Evolutionary conservation across 2,797 vertebrate species (phyloP).

Genomic region (Labroides dimidiatus): DNA sequence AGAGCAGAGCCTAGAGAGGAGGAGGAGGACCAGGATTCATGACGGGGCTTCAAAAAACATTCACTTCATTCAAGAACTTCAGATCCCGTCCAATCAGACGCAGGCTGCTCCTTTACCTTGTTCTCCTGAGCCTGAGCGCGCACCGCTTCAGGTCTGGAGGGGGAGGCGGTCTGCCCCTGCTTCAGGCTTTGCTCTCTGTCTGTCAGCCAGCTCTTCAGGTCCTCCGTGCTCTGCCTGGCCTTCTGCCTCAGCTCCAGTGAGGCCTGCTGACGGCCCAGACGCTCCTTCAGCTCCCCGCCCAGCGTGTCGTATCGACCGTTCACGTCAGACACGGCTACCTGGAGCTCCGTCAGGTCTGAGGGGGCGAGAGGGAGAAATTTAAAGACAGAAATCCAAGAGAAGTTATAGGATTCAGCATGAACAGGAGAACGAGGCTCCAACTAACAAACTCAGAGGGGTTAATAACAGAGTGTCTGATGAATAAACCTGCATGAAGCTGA

Average conservation of each 20-base stretch:
- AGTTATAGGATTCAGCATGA: not conserved
- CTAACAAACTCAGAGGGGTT: too few relatives aligned
- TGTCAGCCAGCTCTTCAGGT: constrained; percentile 89
- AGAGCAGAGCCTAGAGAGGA: constrained; percentile 87
- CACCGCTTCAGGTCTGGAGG: constrained; percentile 89
- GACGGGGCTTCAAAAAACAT: not conserved
- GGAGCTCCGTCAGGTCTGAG: constrained; percentile 95
- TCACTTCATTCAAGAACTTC: not conserved
- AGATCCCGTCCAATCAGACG: too few relatives aligned
- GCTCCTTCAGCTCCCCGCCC: constrained; percentile 84
- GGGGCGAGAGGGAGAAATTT: not conserved
- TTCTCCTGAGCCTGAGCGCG: constrained; percentile 93
- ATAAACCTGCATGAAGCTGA: too few relatives aligned
- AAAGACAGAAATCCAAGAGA: not conserved
- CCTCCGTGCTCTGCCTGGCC: constrained; percentile 83
- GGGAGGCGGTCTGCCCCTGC: constrained; percentile 84
- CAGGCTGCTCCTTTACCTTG: constrained; percentile 84
- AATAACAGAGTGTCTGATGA: too few relatives aligned
- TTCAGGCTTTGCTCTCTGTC: constrained; percentile 87
- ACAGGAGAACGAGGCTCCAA: too few relatives aligned
- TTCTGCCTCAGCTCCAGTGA: constrained; percentile 86
- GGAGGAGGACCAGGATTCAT: not conserved
- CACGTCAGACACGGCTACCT: constrained; percentile 92
- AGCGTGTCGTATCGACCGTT: constrained; percentile 87
- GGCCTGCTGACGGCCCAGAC: constrained; percentile 82